Evolutionary conservation across 1,140 invertebrate genomes (phyloP), one percentile per base, ranked within the genome.

Genomic region (Eueides isabella): DNA sequence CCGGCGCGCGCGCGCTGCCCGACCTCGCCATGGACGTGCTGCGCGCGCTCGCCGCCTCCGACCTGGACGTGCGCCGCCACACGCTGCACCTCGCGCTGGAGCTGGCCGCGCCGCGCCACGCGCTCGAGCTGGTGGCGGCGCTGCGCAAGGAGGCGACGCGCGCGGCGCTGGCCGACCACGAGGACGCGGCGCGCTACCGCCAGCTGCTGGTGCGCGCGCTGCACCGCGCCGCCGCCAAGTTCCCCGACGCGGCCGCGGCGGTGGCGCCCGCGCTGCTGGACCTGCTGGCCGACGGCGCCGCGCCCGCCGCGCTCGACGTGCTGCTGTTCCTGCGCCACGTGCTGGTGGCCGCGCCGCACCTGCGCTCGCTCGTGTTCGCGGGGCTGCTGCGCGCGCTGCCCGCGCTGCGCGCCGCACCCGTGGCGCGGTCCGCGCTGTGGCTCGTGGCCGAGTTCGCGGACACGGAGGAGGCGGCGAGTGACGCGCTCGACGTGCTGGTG

Each of bases 21-120:
- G 98, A 99, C 85, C 94, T 99, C 38, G 98, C 99, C 14, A 99
- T 99, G 99, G 99, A 99, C 94, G 97, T 99, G 81, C 94, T 99
- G 61, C 94, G 99, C 41, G 98, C 99, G 29, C 94, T 99, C 44
- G 96, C 97, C 79, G 96, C 98, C 61, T 97, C 98, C 28, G 99
- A 99, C 89, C 95, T 99, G 73, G 99, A 99, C 95, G 99, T 98
- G 9, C 93, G 97, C 63, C 96, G 96, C 61, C 99, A 99, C 93
- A 98, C 98, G 0, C 92, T 99, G 3, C 95, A 95, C 72, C 85
- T 98, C 14, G 97, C 98, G 0, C 95, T 99, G 94, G 99, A 99
- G 85, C 94, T 99, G 80, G 97, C 99, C 12, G 98, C 97, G 9
- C 96, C 97, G 1, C 95, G 98, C 30, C 99, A 98, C 87, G 98